Conservation (phyloP, 2,888 invertebrate species). For the Tanypteryx hageni region DNA sequence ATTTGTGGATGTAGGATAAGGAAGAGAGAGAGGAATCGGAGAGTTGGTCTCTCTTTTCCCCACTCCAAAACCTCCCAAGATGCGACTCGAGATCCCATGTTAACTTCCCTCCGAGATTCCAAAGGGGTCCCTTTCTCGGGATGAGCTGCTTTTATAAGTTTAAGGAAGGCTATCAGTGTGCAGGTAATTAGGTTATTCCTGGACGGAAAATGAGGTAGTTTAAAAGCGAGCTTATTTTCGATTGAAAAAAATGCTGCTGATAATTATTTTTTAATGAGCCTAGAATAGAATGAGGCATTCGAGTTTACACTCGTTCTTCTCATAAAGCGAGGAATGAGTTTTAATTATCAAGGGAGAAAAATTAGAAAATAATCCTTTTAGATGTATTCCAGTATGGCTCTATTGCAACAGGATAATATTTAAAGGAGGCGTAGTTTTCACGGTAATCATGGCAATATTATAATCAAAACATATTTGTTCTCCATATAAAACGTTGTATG, state of each 20-base stretch:
- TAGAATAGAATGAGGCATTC: not conserved
- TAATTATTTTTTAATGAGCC: not conserved
- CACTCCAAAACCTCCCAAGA: not conserved
- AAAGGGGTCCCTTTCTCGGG: not conserved
- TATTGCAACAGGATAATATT: too few relatives aligned
- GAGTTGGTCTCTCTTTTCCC: not conserved
- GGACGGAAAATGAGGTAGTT: not conserved
- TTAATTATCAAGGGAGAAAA: too few relatives aligned
- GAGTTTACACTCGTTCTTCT: too few relatives aligned
- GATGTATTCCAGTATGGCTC: too few relatives aligned
- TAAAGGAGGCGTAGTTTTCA: too few relatives aligned
- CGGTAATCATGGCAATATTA: too few relatives aligned
- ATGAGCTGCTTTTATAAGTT: slow-evolving; percentile 27
- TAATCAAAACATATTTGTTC: too few relatives aligned
- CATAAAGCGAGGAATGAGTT: too few relatives aligned
- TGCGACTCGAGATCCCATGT: not conserved
- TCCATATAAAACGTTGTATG: too few relatives aligned
- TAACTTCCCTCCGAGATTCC: not conserved
- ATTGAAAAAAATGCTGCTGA: not conserved
- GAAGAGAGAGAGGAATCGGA: not conserved
- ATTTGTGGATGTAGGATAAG: not conserved
- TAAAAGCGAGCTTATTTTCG: not conserved
- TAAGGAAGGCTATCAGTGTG: not conserved
- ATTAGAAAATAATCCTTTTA: too few relatives aligned
- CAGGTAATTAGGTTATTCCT: not conserved